phyloP scores from a whole-genome alignment of 2,113 vertebrate genomes.

The Geococcyx californianus region DNA sequence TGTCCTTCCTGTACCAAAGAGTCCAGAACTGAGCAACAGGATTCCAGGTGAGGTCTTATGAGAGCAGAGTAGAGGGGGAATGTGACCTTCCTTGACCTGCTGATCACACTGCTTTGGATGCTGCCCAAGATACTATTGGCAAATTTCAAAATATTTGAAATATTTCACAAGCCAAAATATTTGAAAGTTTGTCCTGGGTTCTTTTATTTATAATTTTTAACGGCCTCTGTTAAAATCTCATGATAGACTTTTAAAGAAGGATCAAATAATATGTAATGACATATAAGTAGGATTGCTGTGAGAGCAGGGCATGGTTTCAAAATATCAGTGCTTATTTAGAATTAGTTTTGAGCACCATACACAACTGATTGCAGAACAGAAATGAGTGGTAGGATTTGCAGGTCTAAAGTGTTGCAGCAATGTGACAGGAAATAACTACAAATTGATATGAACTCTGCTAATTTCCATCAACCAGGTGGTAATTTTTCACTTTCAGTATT shows the following conservation, averaged over 20 bases:
- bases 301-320: background rate
- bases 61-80: too few species aligned
- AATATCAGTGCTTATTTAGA: background rate
- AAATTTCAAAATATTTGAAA: too few species aligned
- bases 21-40: too few species aligned
- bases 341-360: background rate
- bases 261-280: background rate
- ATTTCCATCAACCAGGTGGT: background rate
- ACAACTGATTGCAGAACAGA: background rate
- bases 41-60: too few species aligned
- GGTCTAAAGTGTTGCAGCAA: background rate
- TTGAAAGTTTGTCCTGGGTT: background rate
- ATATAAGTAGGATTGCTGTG: background rate
- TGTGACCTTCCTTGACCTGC: too few species aligned
- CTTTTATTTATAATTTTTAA: background rate
- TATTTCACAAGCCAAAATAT: background rate
- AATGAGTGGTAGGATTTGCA: background rate
- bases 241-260: background rate
- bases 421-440: background rate
- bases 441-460: background rate
- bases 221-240: background rate
- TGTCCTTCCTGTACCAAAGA: too few species aligned
- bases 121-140: too few species aligned
- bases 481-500: background rate
- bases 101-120: too few species aligned